Evolutionary conservation across 2,113 vertebrate species (phyloP).

Genomic region (Gorsachius goisagi): DNA sequence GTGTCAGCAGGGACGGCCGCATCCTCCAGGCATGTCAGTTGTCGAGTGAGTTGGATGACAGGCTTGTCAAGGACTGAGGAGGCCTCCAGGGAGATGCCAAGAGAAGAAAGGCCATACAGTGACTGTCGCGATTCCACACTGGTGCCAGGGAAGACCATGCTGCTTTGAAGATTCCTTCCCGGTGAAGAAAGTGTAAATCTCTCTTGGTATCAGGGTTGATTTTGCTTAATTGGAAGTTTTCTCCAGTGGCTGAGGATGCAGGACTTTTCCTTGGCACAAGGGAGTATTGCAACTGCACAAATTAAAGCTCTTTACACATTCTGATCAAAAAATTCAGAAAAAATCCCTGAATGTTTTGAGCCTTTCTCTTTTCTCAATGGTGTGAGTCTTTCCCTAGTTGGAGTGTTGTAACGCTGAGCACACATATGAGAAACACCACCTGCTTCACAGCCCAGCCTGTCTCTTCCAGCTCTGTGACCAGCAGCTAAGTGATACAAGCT

Average conservation of each 20-base stretch:
- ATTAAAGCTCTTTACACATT: background rate
- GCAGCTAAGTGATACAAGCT: background rate
- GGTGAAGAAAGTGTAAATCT: background rate
- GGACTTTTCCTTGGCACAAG: background rate
- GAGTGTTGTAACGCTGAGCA: background rate
- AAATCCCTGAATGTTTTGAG: no score
- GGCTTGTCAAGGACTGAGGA: background rate
- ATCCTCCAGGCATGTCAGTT: conserved; percentile 75
- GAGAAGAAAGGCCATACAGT: background rate
- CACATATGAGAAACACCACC: background rate
- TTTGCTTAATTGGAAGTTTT: background rate
- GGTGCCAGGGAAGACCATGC: background rate
- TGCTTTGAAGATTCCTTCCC: background rate
- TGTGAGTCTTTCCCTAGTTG: background rate
- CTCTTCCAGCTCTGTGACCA: background rate
- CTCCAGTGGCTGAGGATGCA: background rate
- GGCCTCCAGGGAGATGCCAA: conserved; percentile 30
- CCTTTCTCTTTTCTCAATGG: background rate
- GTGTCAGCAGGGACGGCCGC: conserved; percentile 74
- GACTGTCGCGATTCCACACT: fast-evolving
- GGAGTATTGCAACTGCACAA: background rate
- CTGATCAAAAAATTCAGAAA: background rate
- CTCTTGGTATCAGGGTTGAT: background rate
- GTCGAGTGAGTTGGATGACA: conserved; percentile 56
- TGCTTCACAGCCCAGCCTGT: background rate